Conservation (phyloP, 2,888 invertebrate genomes). For the Brenthis daphne region DNA sequence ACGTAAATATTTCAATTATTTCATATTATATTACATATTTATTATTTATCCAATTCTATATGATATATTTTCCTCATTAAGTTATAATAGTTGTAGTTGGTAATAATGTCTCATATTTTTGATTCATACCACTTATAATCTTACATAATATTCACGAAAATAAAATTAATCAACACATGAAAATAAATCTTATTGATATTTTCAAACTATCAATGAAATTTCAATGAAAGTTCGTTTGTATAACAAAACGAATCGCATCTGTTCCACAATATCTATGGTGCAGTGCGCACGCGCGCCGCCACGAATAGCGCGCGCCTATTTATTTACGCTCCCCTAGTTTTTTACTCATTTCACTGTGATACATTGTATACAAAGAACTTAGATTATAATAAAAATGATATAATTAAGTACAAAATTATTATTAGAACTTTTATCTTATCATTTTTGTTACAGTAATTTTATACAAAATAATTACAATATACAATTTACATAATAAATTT, state of each 20-base stretch:
- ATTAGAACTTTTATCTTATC: not conserved
- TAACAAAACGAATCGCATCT: slow-evolving; percentile 22
- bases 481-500: too few relatives aligned
- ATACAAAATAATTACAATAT: too few relatives aligned
- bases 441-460: not conserved
- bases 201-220: slow-evolving; percentile 18
- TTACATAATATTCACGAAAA: not conserved
- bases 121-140: not conserved
- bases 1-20: too few relatives aligned
- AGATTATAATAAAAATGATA: slow-evolving; percentile 6
- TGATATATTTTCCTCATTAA: too few relatives aligned
- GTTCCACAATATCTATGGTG: slow-evolving; percentile 21
- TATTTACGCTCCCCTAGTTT: slow-evolving; percentile 67
- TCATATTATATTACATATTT: too few relatives aligned
- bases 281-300: slow-evolving; percentile 55
- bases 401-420: not conserved
- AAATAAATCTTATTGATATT: slow-evolving; percentile 1
- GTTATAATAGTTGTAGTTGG: too few relatives aligned
- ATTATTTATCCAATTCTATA: too few relatives aligned
- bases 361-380: slow-evolving; percentile 6
- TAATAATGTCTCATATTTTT: too few relatives aligned
- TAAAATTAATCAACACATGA: not conserved
- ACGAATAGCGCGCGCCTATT: slow-evolving; percentile 70
- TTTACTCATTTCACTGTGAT: slow-evolving; percentile 47
- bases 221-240: slow-evolving; percentile 21